phyloP scores from a whole-genome alignment of 2,797 vertebrate species.

The Dermochelys coriacea region DNA sequence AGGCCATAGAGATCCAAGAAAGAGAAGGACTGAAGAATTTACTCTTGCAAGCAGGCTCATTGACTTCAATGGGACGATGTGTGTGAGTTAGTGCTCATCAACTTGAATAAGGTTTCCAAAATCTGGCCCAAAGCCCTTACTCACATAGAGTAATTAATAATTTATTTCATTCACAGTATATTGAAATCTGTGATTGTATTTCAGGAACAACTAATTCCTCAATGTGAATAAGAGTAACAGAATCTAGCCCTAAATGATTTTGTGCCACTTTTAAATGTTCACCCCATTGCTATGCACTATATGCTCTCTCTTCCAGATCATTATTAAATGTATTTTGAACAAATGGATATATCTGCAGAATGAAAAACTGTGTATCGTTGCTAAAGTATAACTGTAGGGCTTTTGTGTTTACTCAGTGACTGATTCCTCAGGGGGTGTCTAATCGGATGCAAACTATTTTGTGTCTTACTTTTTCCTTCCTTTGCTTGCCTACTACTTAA shows the following conservation, averaged over 20 bases:
- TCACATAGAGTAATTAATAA: not conserved
- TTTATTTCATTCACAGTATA: not conserved
- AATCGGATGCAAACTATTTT: slow-evolving; percentile 12
- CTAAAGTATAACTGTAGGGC: not conserved
- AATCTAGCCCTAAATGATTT: not conserved
- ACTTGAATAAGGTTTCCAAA: not conserved
- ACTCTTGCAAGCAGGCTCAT: not conserved
- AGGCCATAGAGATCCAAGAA: not conserved
- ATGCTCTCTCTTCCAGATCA: not conserved
- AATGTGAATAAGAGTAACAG: not conserved
- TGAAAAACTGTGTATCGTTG: not conserved
- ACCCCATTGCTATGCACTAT: not conserved
- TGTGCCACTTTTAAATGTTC: not conserved
- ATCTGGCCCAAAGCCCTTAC: not conserved
- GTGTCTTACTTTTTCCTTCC: not conserved
- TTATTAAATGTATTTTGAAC: not conserved
- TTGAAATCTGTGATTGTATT: not conserved
- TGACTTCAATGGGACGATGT: not conserved
- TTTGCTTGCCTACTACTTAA: slow-evolving; percentile 40
- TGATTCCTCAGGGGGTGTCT: not conserved
- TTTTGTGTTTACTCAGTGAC: not conserved
- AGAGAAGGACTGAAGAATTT: not conserved
- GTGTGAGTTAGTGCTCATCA: not conserved
- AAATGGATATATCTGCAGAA: not conserved
- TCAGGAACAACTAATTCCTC: not conserved